Evolutionary conservation across 2,888 invertebrate genomes (phyloP).

Genomic region (Coleophora flavipennella): DNA sequence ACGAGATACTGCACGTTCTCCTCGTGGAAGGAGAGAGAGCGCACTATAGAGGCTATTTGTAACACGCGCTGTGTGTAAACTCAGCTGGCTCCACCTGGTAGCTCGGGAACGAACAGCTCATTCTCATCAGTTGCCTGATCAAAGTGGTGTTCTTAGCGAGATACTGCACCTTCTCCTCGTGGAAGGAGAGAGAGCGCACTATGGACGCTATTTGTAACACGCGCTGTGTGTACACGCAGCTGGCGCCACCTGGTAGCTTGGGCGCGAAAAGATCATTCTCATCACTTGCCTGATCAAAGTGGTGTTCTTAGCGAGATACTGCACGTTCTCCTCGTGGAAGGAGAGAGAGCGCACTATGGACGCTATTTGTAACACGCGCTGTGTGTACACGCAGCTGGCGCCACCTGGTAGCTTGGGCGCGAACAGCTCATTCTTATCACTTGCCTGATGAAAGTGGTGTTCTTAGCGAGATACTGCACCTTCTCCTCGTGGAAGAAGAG

Average conservation of each 20-base stretch:
- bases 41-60: slow-evolving; percentile 89
- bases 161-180: slow-evolving; percentile 87
- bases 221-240: no score
- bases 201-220: slow-evolving; percentile 91
- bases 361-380: slow-evolving; percentile 89
- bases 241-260: no score
- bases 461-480: no score
- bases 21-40: slow-evolving; percentile 95
- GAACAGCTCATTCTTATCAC: no score
- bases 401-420: no score
- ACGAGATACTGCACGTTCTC: slow-evolving; percentile 88
- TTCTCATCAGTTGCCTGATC: slow-evolving; percentile 75
- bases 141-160: slow-evolving; percentile 87
- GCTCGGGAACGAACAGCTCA: no score
- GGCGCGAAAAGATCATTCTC: no score
- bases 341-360: slow-evolving; percentile 94
- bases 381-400: no score
- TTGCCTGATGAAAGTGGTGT: slow-evolving; percentile 69
- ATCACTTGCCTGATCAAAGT: slow-evolving; percentile 74
- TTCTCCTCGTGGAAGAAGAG: slow-evolving; percentile 90
- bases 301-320: no score
- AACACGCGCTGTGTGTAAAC: slow-evolving; percentile 92
- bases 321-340: slow-evolving; percentile 80
- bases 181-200: slow-evolving; percentile 94
- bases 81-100: no score